Evolutionary conservation across 2,888 invertebrate species (phyloP).

Genomic region (Venusia cambrica): DNA sequence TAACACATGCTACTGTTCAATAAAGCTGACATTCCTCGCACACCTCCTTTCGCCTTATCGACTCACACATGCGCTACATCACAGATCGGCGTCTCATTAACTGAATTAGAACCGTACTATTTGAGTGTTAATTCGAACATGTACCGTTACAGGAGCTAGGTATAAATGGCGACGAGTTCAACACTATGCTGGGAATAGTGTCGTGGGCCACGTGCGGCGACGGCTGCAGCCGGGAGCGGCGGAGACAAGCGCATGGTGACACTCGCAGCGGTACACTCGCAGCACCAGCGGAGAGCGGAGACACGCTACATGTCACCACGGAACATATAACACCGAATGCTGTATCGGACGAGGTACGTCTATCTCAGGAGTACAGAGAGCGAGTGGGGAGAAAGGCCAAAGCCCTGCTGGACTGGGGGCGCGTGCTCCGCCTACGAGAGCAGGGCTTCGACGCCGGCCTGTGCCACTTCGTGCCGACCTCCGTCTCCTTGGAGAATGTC

Average conservation of each 20-base stretch:
- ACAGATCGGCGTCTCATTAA: too few species aligned
- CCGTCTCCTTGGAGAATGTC: slow-evolving; percentile 89
- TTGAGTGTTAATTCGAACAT: too few species aligned
- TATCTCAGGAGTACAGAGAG: slow-evolving; percentile 26
- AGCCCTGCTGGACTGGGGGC: slow-evolving; percentile 88
- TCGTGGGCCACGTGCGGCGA: slow-evolving; percentile 95
- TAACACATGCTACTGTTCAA: too few species aligned
- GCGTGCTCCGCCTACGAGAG: slow-evolving; percentile 82
- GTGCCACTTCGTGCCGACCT: slow-evolving; percentile 83
- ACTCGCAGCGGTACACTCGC: slow-evolving; percentile 72
- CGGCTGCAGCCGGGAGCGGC: slow-evolving; percentile 80
- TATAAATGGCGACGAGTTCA: slow-evolving; percentile 83
- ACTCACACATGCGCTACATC: too few species aligned
- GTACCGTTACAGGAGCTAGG: slow-evolving; percentile 70
- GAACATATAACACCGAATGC: too few species aligned
- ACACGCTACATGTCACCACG: too few species aligned
- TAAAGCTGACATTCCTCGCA: too few species aligned
- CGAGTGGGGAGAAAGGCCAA: slow-evolving; percentile 87
- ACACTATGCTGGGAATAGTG: slow-evolving; percentile 88
- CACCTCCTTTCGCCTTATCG: too few species aligned
- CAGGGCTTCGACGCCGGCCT: slow-evolving; percentile 82
- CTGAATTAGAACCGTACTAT: too few species aligned
- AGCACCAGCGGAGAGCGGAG: too few species aligned
- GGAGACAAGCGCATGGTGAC: slow-evolving; percentile 85
- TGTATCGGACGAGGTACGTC: neutral